Conservation (phyloP, 2,113 vertebrate species). For the Aegypius monachus region DNA sequence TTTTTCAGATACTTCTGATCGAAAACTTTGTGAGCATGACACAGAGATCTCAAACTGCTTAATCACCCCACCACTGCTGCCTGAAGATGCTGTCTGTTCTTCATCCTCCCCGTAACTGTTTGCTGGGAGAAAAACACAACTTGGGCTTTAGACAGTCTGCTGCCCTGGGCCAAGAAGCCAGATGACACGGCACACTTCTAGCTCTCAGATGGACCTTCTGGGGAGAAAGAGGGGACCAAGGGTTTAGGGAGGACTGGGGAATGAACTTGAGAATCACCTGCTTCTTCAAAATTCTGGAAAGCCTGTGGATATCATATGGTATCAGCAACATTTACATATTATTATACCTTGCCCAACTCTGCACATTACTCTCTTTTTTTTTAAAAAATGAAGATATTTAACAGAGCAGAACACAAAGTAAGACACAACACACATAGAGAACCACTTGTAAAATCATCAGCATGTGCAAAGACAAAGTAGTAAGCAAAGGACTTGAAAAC, state of each 20-base stretch:
- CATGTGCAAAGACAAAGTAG: not conserved
- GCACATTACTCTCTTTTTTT: rapidly evolving
- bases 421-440: not conserved
- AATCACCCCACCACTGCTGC: conserved; percentile 78
- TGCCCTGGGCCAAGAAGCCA: not conserved
- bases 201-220: not conserved
- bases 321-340: not conserved
- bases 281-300: not conserved
- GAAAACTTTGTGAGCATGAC: conserved; percentile 79
- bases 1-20: conserved; percentile 23
- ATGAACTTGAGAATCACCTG: not conserved
- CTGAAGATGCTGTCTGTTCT: conserved; percentile 75
- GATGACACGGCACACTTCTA: not conserved
- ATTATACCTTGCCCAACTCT: not conserved
- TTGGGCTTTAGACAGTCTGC: not conserved
- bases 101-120: conserved; percentile 76
- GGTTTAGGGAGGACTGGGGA: not conserved
- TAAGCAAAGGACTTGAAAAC: not conserved
- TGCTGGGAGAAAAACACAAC: conserved; percentile 62
- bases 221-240: not conserved
- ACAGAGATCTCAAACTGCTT: conserved; percentile 85
- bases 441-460: not conserved
- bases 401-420: not conserved
- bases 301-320: not conserved
- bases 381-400: not conserved